A percentile compares a stretch with the other conserved stretches of the same genome.
Evolutionary conservation across 2,113 vertebrate genomes (phyloP).

Genomic region (Hypomesus transpacificus): DNA sequence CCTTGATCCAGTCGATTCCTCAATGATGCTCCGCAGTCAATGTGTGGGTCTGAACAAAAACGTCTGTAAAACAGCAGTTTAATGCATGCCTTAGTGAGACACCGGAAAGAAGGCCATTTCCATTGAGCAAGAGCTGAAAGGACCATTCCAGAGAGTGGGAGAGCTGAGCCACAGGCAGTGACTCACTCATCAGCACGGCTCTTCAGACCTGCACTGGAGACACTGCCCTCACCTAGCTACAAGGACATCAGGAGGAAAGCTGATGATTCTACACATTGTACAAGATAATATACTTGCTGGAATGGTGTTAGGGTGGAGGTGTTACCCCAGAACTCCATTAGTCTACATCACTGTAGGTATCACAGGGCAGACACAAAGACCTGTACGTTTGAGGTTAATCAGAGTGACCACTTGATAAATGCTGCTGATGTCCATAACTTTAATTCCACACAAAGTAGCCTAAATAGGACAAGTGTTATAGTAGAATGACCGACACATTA

Average conservation of each 20-base stretch:
- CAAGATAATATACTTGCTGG: constrained; percentile 2
- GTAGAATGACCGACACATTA: too few relatives aligned
- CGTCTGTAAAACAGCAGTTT: constrained; percentile 39
- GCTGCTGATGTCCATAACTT: too few relatives aligned
- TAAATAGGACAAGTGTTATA: too few relatives aligned
- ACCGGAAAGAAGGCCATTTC: constrained; percentile 53
- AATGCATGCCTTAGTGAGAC: constrained; percentile 36
- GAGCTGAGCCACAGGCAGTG: constrained; percentile 55
- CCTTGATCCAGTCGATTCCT: background rate
- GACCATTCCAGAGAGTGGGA: constrained; percentile 58
- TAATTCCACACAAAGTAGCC: too few relatives aligned
- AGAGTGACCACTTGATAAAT: too few relatives aligned
- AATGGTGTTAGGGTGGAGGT: constrained; percentile 36
- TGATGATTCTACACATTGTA: too few relatives aligned
- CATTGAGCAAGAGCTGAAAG: constrained; percentile 50
- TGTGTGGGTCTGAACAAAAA: too few relatives aligned
- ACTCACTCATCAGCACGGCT: constrained; percentile 58
- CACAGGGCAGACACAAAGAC: too few relatives aligned
- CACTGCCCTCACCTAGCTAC: constrained; percentile 31
- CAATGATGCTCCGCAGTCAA: too few relatives aligned
- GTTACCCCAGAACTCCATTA: too few relatives aligned
- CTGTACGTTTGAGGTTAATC: too few relatives aligned
- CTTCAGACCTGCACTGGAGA: constrained; percentile 55
- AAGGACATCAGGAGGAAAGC: background rate
- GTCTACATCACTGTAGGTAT: background rate